Evolutionary conservation across 2,113 vertebrate species (phyloP).

Genomic region (Stegostoma tigrinum): DNA sequence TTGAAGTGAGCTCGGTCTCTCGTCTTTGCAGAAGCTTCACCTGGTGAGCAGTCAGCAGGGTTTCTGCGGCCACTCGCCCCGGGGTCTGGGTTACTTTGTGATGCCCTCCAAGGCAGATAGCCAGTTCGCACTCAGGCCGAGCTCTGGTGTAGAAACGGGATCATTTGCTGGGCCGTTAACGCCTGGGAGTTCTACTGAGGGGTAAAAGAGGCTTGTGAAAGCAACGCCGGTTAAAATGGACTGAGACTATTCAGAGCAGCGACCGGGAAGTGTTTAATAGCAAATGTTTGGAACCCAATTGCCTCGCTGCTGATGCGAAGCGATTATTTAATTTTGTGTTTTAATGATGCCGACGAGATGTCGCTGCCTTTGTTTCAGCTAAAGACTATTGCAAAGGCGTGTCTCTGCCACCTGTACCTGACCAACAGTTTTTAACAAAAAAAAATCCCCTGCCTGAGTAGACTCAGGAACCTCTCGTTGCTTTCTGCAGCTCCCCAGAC

Average conservation of each 20-base stretch:
- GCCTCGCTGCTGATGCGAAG: background rate
- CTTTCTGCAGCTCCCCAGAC: too few species aligned
- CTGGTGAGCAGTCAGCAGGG: background rate
- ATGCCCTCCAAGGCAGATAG: background rate
- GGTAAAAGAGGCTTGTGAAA: background rate
- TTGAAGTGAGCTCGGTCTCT: background rate
- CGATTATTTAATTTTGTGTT: background rate
- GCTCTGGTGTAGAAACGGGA: background rate
- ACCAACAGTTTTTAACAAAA: background rate
- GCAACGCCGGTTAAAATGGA: too few species aligned
- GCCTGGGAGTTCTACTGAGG: background rate
- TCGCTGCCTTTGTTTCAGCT: background rate
- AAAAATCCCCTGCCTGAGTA: background rate
- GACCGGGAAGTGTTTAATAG: background rate
- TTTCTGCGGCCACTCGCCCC: too few species aligned
- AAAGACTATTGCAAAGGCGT: constrained; percentile 1
- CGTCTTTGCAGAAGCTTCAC: background rate
- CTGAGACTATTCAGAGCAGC: too few species aligned
- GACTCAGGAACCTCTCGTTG: background rate
- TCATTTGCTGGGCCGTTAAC: background rate
- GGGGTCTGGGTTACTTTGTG: background rate
- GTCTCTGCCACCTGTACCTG: background rate
- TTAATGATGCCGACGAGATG: background rate
- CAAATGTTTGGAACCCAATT: background rate
- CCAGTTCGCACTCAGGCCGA: background rate